A percentile compares a stretch with the other conserved stretches of the same genome.
Conservation (phyloP, 2,888 invertebrate genomes). For the Lasius platythorax region DNA sequence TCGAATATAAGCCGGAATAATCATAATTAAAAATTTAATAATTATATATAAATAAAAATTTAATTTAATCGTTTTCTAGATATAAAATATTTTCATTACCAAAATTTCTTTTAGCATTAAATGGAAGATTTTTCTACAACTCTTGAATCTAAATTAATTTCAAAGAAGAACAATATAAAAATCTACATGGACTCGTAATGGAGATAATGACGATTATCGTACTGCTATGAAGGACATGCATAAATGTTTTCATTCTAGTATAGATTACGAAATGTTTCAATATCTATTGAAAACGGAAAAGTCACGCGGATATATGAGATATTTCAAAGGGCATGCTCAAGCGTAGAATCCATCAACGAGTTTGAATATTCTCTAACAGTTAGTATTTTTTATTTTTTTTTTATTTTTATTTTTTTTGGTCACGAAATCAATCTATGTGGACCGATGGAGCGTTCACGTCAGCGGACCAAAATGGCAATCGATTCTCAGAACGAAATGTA, state of each 20-base stretch:
- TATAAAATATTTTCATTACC: not conserved
- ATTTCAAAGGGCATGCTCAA: slow-evolving; percentile 10
- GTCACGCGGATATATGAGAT: not conserved
- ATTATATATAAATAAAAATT: not conserved
- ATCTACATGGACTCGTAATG: not conserved
- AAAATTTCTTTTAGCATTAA: not conserved
- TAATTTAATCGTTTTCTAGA: not conserved
- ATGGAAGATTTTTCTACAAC: not conserved
- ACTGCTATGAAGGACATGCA: not conserved
- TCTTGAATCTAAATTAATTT: not conserved
- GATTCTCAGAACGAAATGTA: slow-evolving; percentile 56
- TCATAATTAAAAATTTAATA: not conserved
- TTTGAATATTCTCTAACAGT: slow-evolving; percentile 21
- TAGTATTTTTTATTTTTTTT: not conserved
- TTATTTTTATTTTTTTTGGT: not conserved
- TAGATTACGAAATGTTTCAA: not conserved
- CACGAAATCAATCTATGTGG: slow-evolving; percentile 53
- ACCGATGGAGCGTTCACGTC: slow-evolving; percentile 45
- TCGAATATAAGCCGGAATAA: not conserved
- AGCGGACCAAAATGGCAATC: slow-evolving; percentile 51
- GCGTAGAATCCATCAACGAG: slow-evolving; percentile 5
- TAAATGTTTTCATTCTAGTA: not conserved
- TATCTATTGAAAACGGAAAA: not conserved
- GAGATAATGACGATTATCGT: slow-evolving; percentile 1
- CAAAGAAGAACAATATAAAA: not conserved